Evolutionary conservation across 2,113 vertebrate genomes (phyloP).

Genomic region (Myxocyprinus asiaticus): DNA sequence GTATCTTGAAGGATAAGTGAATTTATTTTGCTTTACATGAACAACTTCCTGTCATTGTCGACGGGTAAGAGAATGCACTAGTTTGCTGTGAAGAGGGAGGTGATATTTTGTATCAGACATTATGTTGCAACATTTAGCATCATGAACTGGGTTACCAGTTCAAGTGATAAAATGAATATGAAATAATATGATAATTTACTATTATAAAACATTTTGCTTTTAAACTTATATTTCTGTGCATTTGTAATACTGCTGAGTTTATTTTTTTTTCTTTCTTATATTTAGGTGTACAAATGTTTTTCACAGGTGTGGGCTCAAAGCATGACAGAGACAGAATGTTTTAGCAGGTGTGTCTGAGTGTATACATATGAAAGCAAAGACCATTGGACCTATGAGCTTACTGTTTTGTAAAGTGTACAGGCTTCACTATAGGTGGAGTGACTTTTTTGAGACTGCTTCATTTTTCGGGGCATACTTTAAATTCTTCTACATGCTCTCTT

Average conservation of each 20-base stretch:
- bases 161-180: background rate
- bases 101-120: background rate
- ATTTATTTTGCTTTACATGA: conserved; percentile 24
- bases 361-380: conserved; percentile 21
- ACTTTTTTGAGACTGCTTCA: conserved; percentile 65
- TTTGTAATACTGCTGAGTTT: conserved; percentile 10
- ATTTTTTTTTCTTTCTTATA: conserved; percentile 25
- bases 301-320: background rate
- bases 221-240: background rate
- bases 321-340: background rate
- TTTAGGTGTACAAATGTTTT: conserved; percentile 35
- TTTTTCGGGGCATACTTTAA: conserved; percentile 72
- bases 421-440: conserved; percentile 70
- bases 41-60: conserved; percentile 25
- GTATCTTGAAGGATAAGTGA: conserved; percentile 5
- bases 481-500: conserved; percentile 54
- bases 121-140: background rate
- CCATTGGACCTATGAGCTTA: conserved; percentile 29
- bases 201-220: background rate
- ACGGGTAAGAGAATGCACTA: conserved; percentile 41
- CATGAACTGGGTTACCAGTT: background rate
- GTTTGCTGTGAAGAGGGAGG: background rate
- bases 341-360: conserved; percentile 7
- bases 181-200: background rate
- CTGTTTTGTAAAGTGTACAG: conserved; percentile 53